Evolutionary conservation across 2,888 invertebrate species (phyloP).

Genomic region (Eucriotettix oculatus): DNA sequence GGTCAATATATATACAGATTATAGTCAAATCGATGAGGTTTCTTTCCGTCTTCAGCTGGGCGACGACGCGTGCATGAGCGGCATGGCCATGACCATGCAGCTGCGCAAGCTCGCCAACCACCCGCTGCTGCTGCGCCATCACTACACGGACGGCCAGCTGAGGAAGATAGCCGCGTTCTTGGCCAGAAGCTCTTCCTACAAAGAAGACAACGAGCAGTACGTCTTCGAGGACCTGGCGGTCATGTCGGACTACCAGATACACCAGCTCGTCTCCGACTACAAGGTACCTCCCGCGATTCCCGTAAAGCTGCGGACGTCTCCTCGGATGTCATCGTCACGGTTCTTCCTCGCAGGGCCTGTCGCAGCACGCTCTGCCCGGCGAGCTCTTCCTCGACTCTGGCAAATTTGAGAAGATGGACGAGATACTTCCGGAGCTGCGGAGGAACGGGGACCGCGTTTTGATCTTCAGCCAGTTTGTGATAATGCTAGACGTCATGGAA

Average conservation of each 20-base stretch:
- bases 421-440: constrained; percentile 56
- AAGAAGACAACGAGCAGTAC: constrained; percentile 59
- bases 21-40: too few relatives aligned
- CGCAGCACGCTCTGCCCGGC: constrained; percentile 36
- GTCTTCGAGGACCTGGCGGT: constrained; percentile 74
- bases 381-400: constrained; percentile 65
- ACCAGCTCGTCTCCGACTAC: constrained; percentile 54
- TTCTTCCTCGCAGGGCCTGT: constrained; percentile 26
- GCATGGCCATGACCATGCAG: constrained; percentile 78
- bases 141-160: constrained; percentile 47
- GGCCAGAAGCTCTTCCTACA: constrained; percentile 47
- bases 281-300: constrained; percentile 21
- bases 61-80: constrained; percentile 23
- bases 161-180: constrained; percentile 51
- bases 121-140: constrained; percentile 63
- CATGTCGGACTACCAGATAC: constrained; percentile 85
- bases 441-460: constrained; percentile 64
- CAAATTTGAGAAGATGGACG: constrained; percentile 68
- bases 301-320: background rate
- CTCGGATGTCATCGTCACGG: background rate
- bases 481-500: constrained; percentile 85
- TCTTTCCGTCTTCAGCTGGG: background rate
- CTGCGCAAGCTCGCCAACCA: constrained; percentile 89
- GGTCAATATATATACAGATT: too few relatives aligned
- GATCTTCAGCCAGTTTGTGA: constrained; percentile 92